A percentile compares a stretch with the other conserved stretches of the same genome.
phyloP scores from a whole-genome alignment of 2,113 vertebrate genomes.

The Bombycilla garrulus region DNA sequence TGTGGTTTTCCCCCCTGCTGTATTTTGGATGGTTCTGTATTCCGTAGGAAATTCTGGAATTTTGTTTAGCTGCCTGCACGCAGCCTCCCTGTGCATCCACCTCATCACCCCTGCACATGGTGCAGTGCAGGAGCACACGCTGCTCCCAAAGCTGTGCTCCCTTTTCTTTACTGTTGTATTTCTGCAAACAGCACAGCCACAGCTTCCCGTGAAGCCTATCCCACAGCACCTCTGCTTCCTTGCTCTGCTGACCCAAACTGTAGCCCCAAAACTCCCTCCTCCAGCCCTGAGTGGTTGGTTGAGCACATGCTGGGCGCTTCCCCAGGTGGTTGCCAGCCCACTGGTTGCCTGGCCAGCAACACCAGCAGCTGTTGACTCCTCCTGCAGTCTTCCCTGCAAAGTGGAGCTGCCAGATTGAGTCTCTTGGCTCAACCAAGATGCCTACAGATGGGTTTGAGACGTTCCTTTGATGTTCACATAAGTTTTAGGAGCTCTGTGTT shows the following conservation, averaged over 20 bases:
- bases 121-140: too few species aligned
- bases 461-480: neutral
- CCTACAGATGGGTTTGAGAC: neutral
- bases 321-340: neutral
- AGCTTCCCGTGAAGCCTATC: neutral
- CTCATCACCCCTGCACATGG: neutral
- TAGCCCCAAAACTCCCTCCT: neutral
- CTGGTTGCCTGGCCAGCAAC: neutral
- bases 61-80: neutral
- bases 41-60: neutral
- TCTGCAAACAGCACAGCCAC: neutral
- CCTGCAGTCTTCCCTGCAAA: neutral
- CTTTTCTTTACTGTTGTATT: neutral
- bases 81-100: neutral
- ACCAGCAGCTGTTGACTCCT: neutral
- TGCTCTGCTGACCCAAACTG: neutral
- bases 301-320: neutral
- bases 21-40: neutral
- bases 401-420: neutral
- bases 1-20: accelerated
- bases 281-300: neutral
- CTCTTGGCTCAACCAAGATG: neutral
- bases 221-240: neutral
- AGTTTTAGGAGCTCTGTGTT: neutral
- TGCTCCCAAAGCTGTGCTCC: neutral